Evolutionary conservation across 2,113 vertebrate genomes (phyloP).

Genomic region (Urocynchramus pylzowi): DNA sequence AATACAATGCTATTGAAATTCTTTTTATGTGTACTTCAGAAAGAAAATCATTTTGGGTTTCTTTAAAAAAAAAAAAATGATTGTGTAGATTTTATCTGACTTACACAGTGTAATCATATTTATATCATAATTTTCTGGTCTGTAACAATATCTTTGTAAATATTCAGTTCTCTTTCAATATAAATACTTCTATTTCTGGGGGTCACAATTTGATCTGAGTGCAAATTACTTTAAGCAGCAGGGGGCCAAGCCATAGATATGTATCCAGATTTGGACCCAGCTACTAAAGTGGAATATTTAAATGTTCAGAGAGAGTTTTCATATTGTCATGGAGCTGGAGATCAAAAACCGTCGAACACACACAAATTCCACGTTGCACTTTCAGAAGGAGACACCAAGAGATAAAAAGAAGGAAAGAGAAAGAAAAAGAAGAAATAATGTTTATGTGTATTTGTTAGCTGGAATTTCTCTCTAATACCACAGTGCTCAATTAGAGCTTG

Average conservation of each 20-base stretch:
- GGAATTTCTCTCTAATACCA: neutral
- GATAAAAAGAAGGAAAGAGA: neutral
- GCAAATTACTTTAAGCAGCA: conserved; percentile 24
- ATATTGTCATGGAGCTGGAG: neutral
- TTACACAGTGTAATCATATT: conserved; percentile 22
- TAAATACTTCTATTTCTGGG: neutral
- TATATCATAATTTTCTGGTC: conserved; percentile 10
- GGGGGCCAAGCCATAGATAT: neutral
- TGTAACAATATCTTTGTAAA: conserved; percentile 24
- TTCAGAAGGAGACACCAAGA: neutral
- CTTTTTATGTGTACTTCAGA: conserved; percentile 17
- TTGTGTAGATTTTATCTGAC: conserved; percentile 46
- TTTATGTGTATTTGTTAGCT: neutral
- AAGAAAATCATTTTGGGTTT: neutral
- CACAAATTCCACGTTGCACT: neutral
- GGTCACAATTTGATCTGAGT: conserved; percentile 36
- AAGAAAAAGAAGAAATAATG: neutral
- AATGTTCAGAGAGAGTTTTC: neutral
- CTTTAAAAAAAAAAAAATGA: conserved; percentile 4
- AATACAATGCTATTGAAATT: conserved; percentile 3
- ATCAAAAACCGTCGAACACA: neutral
- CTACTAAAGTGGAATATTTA: neutral
- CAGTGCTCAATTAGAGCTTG: neutral
- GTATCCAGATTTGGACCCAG: neutral
- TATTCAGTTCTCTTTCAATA: conserved; percentile 6